phyloP scores from a whole-genome alignment of 2,113 vertebrate species.

The Enhydra lutris region DNA sequence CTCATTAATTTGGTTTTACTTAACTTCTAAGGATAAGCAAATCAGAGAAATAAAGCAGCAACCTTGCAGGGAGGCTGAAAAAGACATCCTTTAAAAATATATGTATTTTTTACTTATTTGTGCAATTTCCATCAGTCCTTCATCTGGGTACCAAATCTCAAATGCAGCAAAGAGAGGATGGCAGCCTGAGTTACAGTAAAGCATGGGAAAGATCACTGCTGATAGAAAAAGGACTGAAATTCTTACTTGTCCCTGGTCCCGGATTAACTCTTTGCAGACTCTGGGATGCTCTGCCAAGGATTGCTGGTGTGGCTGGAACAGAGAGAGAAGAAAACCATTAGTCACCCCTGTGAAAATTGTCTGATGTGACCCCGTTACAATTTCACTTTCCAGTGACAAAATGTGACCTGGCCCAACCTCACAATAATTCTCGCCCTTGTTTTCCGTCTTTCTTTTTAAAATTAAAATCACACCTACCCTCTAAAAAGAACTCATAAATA shows the following conservation, averaged over 20 bases:
- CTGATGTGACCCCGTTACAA: background rate
- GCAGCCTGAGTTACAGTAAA: background rate
- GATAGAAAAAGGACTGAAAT: background rate
- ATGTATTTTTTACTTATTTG: background rate
- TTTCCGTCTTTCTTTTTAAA: background rate
- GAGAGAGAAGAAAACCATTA: slow-evolving; percentile 39
- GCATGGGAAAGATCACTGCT: background rate
- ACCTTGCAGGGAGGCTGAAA: background rate
- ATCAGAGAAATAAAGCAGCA: background rate
- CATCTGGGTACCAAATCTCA: background rate
- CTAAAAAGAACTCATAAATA: background rate
- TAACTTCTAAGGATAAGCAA: background rate
- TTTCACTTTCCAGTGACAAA: background rate
- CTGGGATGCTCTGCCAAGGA: background rate
- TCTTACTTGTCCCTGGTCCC: slow-evolving; percentile 56
- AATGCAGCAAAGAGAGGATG: background rate
- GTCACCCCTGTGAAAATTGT: background rate
- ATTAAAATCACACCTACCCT: background rate
- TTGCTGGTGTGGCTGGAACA: slow-evolving; percentile 44
- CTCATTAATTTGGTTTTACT: background rate
- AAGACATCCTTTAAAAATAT: background rate
- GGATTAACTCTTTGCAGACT: slow-evolving; percentile 44
- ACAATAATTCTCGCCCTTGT: background rate
- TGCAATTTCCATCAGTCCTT: background rate
- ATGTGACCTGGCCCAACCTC: background rate